Evolutionary conservation across 2,888 invertebrate species (phyloP), one percentile per base, ranked within the genome.

Genomic region (Eilema depressum): DNA sequence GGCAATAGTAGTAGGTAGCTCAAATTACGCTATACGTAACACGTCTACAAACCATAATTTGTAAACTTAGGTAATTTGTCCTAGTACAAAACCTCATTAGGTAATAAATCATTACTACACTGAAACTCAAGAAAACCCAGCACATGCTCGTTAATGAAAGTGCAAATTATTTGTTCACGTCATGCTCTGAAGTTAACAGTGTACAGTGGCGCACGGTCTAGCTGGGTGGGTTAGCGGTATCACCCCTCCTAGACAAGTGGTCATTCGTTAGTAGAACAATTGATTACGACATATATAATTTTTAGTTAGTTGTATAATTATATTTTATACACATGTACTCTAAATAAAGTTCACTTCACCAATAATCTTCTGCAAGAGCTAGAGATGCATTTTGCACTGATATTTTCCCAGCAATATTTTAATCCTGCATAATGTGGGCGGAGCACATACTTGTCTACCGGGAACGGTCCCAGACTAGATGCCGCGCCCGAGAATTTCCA

Each of bases 91-190:
- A 77, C 78, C 73, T 75, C 69, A 72, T 75, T 77, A 75, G 63
- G 77, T 79, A 79, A 84, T 85, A 85, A 85, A 85, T 85, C 84
- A 82, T 80, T 77, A 78, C 71, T 78, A 77, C 61, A 77, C 74
- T 76, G 71, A 69, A 75, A 71, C 75, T 78, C 63, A 75, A 83
- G 74, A 77, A 77, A 85, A 82, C 73, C 76, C 76, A 80, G 77
- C 70, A 70, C 79, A 74, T 76, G 80, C 76, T 80, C 77, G 76
- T 82, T 85, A 81, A 83, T 83, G 79, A 75, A 78, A 81, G 79
- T 77, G 76, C 79, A 80, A 81, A 81, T 82, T 80, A 86, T 83
- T 86, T 80, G 81, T 80, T 78, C 75, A 71, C 79, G 78, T 80
- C 79, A 79, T 77, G 77, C 67, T 53, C 68, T 17, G 12, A 64